These are phyloP conservation scores for Erinaceus europaeus DNA, from an alignment of 2,113 vertebrate species.

Conservation along the genomic window DNA sequence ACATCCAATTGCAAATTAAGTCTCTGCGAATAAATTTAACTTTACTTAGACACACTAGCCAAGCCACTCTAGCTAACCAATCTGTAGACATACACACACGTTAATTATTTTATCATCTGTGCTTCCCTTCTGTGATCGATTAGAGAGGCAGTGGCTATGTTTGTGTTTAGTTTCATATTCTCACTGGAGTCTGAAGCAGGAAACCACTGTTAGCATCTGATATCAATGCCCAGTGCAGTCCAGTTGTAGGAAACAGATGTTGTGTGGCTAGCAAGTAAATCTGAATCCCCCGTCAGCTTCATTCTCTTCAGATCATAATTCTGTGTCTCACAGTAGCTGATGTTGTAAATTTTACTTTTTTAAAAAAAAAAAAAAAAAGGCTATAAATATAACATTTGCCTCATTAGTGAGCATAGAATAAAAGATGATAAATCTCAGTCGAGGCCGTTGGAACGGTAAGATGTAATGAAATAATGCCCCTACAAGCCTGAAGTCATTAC, in stretches of 20 bases:
- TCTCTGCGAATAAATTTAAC: conserved; percentile 49
- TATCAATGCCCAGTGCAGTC: conserved; percentile 31
- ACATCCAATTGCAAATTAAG: not conserved
- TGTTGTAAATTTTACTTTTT: not conserved
- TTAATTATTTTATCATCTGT: conserved; percentile 43
- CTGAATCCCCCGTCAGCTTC: conserved; percentile 37
- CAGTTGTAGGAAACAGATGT: conserved; percentile 45
- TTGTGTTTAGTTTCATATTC: conserved; percentile 48
- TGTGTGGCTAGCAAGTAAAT: conserved; percentile 10
- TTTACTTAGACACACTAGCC: conserved; percentile 68
- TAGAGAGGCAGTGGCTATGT: conserved; percentile 31
- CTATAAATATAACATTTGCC: not conserved
- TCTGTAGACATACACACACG: conserved; percentile 6
- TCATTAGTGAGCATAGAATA: not conserved
- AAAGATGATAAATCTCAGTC: not conserved
- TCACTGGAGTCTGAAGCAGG: conserved; percentile 60
- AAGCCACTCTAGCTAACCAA: conserved; percentile 51
- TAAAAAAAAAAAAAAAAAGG: not conserved
- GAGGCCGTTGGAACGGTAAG: not conserved
- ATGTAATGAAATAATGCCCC: not conserved
- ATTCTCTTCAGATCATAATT: conserved; percentile 23
- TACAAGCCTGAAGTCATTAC: not conserved
- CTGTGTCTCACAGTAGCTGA: conserved; percentile 34
- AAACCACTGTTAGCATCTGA: conserved; percentile 51
- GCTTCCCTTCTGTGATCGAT: conserved; percentile 56